A percentile compares a stretch with the other conserved stretches of the same genome.
These are phyloP conservation scores for Galerucella nymphaeae DNA, from an alignment of 2,888 invertebrate genomes.

Conservation along the genomic window DNA sequence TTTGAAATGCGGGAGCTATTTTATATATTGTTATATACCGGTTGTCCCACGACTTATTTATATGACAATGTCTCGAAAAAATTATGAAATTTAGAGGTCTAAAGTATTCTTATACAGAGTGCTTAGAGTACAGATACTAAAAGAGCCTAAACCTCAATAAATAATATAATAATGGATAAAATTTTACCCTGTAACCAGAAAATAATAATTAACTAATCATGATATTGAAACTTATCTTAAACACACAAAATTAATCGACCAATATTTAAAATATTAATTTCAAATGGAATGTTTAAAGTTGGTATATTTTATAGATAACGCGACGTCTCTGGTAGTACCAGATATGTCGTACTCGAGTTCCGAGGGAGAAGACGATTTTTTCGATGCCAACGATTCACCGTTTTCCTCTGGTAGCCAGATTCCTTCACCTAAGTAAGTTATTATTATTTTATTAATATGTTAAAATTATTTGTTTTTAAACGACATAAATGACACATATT, in stretches of 20 bases:
- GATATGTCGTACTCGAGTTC: constrained; percentile 98
- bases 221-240: no score
- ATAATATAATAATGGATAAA: no score
- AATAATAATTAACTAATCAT: no score
- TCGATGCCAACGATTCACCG: constrained; percentile 86
- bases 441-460: neutral
- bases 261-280: neutral
- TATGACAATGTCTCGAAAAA: no score
- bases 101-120: no score
- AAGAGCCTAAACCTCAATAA: no score
- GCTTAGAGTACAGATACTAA: no score
- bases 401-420: constrained; percentile 62
- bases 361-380: constrained; percentile 95
- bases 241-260: no score
- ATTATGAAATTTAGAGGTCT: no score
- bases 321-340: constrained; percentile 80
- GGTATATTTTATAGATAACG: constrained; percentile 60
- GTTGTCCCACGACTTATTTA: neutral
- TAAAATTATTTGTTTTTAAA: no score
- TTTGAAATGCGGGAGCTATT: neutral
- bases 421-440: constrained; percentile 55
- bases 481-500: no score
- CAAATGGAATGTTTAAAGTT: neutral
- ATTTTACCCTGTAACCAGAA: no score
- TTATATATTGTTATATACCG: neutral